These are phyloP conservation scores for Eupsittula cactorum DNA, from an alignment of 2,113 vertebrate species.

Conservation along the genomic window DNA sequence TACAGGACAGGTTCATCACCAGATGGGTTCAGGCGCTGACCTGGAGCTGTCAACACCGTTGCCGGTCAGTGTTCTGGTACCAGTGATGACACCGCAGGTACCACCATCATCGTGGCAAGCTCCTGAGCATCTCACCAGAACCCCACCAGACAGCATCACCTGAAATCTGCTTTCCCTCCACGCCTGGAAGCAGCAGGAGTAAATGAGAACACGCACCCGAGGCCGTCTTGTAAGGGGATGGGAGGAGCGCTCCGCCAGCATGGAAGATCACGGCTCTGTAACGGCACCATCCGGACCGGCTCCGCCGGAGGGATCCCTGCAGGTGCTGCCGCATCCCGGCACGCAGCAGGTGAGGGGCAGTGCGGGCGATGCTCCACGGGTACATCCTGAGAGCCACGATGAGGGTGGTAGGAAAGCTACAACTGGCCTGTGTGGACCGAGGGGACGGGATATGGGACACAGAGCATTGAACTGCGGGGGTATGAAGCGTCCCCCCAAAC, in stretches of 20 bases:
- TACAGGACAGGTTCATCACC: not conserved
- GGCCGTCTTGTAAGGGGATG: slow-evolving; percentile 67
- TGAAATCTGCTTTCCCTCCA: not conserved
- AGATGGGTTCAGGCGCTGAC: not conserved
- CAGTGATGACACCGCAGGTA: not conserved
- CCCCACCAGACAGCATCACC: not conserved
- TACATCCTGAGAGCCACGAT: not conserved
- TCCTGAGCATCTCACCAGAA: not conserved
- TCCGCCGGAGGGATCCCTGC: not conserved
- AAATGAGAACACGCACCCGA: slow-evolving; percentile 48
- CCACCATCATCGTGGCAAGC: not conserved
- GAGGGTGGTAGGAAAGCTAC: not conserved
- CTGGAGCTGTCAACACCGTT: not conserved
- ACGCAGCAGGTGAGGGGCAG: not conserved
- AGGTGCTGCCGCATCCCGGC: not conserved
- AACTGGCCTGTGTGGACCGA: rapidly evolving
- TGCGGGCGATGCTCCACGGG: not conserved
- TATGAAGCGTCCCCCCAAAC: not conserved
- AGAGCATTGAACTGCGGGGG: not conserved
- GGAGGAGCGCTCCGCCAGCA: slow-evolving; percentile 74
- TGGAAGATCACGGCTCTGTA: slow-evolving; percentile 80
- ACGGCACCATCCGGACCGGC: not conserved
- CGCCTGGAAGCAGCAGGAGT: not conserved
- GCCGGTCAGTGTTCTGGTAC: not conserved
- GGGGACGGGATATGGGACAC: not conserved